Evolutionary conservation across 1,140 invertebrate genomes (phyloP).

Genomic region (Drosophila carrolli): DNA sequence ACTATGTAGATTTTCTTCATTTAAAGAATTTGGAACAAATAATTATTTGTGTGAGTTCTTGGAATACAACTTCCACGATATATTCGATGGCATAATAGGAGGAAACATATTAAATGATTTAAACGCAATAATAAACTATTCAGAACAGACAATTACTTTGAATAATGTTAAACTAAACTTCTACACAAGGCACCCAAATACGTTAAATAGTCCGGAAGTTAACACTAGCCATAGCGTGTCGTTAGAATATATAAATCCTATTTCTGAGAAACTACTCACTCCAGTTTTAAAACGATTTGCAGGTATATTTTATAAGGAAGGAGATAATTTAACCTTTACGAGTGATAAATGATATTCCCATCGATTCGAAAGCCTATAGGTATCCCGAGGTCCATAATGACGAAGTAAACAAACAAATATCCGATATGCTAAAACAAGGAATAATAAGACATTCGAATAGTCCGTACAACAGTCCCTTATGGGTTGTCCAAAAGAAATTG

Average conservation of each 20-base stretch:
- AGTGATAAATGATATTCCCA: constrained; percentile 14
- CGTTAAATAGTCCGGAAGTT: background rate
- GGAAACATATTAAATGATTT: too few relatives aligned
- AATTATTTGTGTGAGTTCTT: too few relatives aligned
- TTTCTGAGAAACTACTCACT: background rate
- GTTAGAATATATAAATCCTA: background rate
- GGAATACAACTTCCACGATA: too few relatives aligned
- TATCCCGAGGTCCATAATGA: constrained; percentile 8
- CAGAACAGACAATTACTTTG: too few relatives aligned
- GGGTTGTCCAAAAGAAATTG: constrained; percentile 14
- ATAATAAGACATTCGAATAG: constrained; percentile 15
- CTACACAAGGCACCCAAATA: background rate
- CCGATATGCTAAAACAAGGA: constrained; percentile 10
- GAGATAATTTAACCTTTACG: constrained; percentile 5
- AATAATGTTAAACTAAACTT: too few relatives aligned
- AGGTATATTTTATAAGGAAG: background rate
- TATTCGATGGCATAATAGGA: too few relatives aligned
- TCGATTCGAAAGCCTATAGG: constrained; percentile 11
- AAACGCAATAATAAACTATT: too few relatives aligned
- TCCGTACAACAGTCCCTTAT: constrained; percentile 2
- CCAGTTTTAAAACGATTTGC: background rate
- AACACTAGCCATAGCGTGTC: background rate
- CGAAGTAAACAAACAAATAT: constrained; percentile 1
- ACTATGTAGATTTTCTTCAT: too few relatives aligned
- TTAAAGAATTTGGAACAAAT: too few relatives aligned